Conservation (phyloP, 2,113 vertebrate species). For the Dipodomys ordii region DNA sequence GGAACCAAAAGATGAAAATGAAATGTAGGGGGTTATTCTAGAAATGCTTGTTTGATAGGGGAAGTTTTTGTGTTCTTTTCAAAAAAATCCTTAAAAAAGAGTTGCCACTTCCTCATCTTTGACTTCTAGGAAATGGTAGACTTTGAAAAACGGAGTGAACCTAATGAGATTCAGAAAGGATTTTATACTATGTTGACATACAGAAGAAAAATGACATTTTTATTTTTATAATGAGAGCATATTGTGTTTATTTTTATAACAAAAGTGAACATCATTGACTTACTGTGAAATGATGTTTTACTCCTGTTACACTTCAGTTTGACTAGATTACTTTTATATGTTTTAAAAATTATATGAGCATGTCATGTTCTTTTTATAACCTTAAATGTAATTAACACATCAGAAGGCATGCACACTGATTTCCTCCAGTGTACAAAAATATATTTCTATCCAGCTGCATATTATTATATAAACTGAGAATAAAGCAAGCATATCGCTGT, state of each 20-base stretch:
- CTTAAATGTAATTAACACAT: conserved; percentile 81
- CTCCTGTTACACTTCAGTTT: background rate
- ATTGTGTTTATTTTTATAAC: conserved; percentile 11
- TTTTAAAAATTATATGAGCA: background rate
- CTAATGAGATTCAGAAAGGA: conserved; percentile 31
- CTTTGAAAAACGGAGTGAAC: conserved; percentile 32
- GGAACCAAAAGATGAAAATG: conserved; percentile 69
- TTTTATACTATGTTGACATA: conserved; percentile 29
- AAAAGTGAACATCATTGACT: background rate
- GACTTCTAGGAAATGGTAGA: conserved; percentile 46
- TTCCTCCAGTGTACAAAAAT: conserved; percentile 79
- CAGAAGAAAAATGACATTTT: background rate
- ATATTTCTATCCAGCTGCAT: conserved; percentile 78
- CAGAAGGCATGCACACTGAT: conserved; percentile 79
- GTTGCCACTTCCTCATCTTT: conserved; percentile 17
- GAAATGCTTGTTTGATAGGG: background rate
- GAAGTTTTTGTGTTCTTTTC: conserved; percentile 48
- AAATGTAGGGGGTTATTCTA: conserved; percentile 39
- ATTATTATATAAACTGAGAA: conserved; percentile 82
- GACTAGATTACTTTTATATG: background rate
- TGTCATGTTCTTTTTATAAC: conserved; percentile 28
- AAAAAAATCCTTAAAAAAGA: conserved; percentile 4
- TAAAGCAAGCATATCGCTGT: conserved; percentile 79
- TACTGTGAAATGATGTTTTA: conserved; percentile 9
- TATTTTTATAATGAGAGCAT: background rate